Base-by-base conservation (phyloP, 2,888 invertebrate species). In the Ptycholaimellus sp. region DNA sequence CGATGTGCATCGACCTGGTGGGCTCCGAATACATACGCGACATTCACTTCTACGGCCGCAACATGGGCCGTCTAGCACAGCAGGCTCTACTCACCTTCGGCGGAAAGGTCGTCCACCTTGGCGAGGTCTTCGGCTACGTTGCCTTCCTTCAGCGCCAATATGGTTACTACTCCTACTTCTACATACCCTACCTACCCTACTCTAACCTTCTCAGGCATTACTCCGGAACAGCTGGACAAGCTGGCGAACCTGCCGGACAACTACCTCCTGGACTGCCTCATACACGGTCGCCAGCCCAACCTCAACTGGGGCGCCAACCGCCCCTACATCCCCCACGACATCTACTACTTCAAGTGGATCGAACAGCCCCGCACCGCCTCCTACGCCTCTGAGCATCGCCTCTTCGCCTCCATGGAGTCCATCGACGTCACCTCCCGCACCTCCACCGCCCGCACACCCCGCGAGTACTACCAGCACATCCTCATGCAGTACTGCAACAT, bases 1-100 rank as follows among this genome's bases (percentile, higher is more conserved):
- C 56, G 2, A 56, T 56, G 56, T 56, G 56, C 40, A 56, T 56
- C 37, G 56, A 57, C 41, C 46, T 56, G 17, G 56, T 56, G 19
- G 56, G 56, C 22, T 49, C 48, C 35, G 56, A 53, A 38, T 56
- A 56, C 43, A 56, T 56, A 34, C 49, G 54, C 30, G 56, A 57
- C 41, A 55, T 56, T 27, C 56, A 56, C 44, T 55, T 53, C 42
- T 57, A 58, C 41, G 56, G 56, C 16, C 46, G 56, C 18, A 49
- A 47, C 39, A 41, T 56, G n/a, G 54, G 55, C 19, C 44, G 50
- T n/a, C n/a, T n/a, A n/a, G n/a, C n/a, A n/a, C n/a, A n/a, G n/a
- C 21, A 38, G 27, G 44, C 49, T 13, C 52, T 56, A 41, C 47
- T 57, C 47, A 54, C 53, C 5, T 50, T 56, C 39, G 56, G 56